Evolutionary conservation across 2,797 vertebrate genomes (phyloP).

Genomic region (Tolypeutes matacus): DNA sequence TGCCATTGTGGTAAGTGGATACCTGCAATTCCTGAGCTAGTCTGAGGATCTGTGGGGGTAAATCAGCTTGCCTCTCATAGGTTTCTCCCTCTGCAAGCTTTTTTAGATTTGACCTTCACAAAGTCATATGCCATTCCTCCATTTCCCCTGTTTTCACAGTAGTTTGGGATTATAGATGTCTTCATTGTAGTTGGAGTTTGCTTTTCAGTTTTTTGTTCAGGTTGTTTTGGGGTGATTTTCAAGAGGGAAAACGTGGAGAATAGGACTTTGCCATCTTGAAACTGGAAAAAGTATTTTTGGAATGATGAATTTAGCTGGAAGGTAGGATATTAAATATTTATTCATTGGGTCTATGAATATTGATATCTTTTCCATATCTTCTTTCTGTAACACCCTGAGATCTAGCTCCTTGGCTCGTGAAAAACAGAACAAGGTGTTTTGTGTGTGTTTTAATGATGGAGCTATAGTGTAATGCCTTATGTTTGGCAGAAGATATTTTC

Average conservation of each 20-base stretch:
- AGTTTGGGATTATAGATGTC: neutral
- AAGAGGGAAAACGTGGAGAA: neutral
- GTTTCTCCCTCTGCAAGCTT: neutral
- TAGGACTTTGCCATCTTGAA: neutral
- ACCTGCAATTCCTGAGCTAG: neutral
- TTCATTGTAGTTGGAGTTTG: neutral
- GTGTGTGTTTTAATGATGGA: neutral
- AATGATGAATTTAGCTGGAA: neutral
- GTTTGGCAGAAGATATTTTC: neutral
- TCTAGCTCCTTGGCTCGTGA: neutral
- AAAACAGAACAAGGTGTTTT: neutral
- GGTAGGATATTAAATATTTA: neutral
- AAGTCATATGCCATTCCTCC: neutral
- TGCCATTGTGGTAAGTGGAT: neutral
- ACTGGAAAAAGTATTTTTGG: neutral
- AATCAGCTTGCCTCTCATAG: too few relatives aligned
- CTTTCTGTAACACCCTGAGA: neutral
- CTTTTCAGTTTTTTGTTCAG: neutral
- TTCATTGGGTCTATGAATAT: neutral
- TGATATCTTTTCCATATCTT: neutral
- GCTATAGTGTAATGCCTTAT: neutral
- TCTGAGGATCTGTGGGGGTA: neutral
- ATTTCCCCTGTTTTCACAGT: neutral
- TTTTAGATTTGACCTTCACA: neutral
- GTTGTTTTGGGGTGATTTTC: neutral